A percentile compares a stretch with the other conserved stretches of the same genome.
phyloP scores from a whole-genome alignment of 2,888 invertebrate genomes.

The Notodonta dromedarius region DNA sequence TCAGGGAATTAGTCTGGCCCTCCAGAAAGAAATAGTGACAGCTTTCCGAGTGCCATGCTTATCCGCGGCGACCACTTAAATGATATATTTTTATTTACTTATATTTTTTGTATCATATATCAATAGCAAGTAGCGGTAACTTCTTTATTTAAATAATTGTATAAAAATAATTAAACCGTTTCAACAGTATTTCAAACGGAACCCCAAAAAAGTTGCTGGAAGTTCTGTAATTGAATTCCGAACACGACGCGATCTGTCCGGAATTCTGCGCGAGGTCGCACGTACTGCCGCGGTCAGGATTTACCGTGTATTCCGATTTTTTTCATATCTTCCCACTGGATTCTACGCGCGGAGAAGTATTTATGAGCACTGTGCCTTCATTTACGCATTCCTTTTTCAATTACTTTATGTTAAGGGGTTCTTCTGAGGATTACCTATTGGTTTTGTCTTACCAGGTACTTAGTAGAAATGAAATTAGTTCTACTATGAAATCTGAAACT shows the following conservation, averaged over 20 bases:
- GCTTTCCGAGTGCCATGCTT: no score
- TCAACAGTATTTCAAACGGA: conserved; percentile 14
- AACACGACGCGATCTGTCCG: conserved; percentile 57
- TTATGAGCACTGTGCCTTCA: conserved; percentile 58
- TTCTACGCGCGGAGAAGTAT: conserved; percentile 68
- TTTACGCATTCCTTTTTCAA: conserved; percentile 53
- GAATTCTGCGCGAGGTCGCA: conserved; percentile 58
- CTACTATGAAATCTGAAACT: no score
- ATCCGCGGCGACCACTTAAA: no score
- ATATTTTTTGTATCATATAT: no score
- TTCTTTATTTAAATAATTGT: no score
- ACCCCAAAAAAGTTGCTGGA: conserved; percentile 56
- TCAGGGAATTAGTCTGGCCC: no score
- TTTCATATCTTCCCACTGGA: conserved; percentile 68
- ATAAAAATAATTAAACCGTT: no score
- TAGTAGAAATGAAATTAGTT: no score
- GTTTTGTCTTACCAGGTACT: neutral
- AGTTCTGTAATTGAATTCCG: conserved; percentile 74
- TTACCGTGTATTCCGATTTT: conserved; percentile 72
- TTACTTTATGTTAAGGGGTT: conserved; percentile 21
- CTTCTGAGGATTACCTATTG: neutral
- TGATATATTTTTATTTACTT: no score
- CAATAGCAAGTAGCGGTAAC: no score
- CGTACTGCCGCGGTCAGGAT: conserved; percentile 71
- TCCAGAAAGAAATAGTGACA: no score